phyloP scores from a whole-genome alignment of 2,888 invertebrate genomes.

The Pseudanteris insignis region DNA sequence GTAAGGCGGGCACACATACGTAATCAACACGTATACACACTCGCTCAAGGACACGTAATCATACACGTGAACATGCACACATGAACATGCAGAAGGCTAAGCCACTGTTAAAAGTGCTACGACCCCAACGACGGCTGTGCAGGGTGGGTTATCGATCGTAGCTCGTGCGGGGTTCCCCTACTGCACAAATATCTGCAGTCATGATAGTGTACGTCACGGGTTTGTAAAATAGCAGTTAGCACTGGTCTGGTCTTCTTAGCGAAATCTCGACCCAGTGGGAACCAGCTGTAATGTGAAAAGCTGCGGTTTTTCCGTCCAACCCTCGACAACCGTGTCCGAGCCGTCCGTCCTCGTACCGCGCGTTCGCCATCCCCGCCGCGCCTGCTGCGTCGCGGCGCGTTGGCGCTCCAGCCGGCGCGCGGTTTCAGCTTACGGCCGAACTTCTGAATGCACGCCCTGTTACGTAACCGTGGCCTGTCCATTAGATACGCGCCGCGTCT shows the following conservation, averaged over 20 bases:
- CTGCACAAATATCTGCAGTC: conserved; percentile 57
- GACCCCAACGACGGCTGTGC: conserved; percentile 48
- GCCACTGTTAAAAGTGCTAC: conserved; percentile 48
- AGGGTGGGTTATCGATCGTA: conserved; percentile 59
- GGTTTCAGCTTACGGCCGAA: conserved; percentile 19
- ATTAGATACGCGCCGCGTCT: conserved; percentile 11
- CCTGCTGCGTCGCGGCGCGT: no score
- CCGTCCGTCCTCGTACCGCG: neutral
- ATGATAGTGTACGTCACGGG: conserved; percentile 47
- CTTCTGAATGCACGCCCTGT: conserved; percentile 38
- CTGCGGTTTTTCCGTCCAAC: neutral
- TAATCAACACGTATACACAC: neutral
- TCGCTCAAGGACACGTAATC: neutral
- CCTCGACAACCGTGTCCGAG: neutral
- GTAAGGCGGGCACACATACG: no score
- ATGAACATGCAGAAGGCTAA: conserved; percentile 14
- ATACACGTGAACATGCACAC: conserved; percentile 1
- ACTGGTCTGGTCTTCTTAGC: conserved; percentile 33
- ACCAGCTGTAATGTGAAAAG: conserved; percentile 19
- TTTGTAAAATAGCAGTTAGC: conserved; percentile 41
- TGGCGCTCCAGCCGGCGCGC: no score
- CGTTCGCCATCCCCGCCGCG: neutral
- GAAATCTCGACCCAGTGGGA: conserved; percentile 25
- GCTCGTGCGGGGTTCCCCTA: conserved; percentile 47
- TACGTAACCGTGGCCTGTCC: conserved; percentile 26